Base-by-base conservation (phyloP, 2,113 vertebrate genomes). In the Copsychus sechellarum region DNA sequence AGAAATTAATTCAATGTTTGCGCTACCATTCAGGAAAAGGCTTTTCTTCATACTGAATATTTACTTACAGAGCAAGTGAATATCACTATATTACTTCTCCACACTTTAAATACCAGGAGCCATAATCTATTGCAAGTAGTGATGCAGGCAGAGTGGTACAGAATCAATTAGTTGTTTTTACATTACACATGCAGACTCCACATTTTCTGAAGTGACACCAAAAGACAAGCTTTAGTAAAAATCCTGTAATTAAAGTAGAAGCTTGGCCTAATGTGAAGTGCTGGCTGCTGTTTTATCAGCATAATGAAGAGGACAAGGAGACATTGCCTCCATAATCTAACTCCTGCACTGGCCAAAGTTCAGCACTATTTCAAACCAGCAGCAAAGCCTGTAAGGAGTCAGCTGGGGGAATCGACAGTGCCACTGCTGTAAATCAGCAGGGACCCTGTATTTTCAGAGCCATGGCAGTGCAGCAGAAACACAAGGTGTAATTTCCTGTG, bases 401-500 rank as follows among this genome's bases (percentile, higher is more conserved):
- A 82, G 57, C 42, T 95, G 97, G 94, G 94, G 69, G 84, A 66
- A 77, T 90, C 38, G 0, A 96, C 89, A 94, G 29, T 69, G 76
- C 88, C 81, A 50, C 36, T 80, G 79, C 6, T 82, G 89, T 95
- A 96, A 95, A 95, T 96, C 81, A 78, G 67, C 0, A 0, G 77
- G 62, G 23, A 19, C 80, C 66, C 62, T 76, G 69, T 81, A 50
- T 60, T 88, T 95, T 57, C 74, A 93, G 72, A 84, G 51, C 77
- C 10, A 12, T 60, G 77, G 67, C 92, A 92, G 36, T 92, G 74
- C 93, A 81, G 92, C 84, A 82, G 80, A 72, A 95, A 90, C 96
- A 54, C 33, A 62, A 62, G 82, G 79, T 80, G 87, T 97, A 88
- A 97, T 96, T 96, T 97, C 96, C 94, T 96, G 91, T 94, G 81